A percentile compares a stretch with the other conserved stretches of the same genome.
Evolutionary conservation across 1,140 invertebrate species (phyloP).

Genomic region (Sitophilus oryzae): DNA sequence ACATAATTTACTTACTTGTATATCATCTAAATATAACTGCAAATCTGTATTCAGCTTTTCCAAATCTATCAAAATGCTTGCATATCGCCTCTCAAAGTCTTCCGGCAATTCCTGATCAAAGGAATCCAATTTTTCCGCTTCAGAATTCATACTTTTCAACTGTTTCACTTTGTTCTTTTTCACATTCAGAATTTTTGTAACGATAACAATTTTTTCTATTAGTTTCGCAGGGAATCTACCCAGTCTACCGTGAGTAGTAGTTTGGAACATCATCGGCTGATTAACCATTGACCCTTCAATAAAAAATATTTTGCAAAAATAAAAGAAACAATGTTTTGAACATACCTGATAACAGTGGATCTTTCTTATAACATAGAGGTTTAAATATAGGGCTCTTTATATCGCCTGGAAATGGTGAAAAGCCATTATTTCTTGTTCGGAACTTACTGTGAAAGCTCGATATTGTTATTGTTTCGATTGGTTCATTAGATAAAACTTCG

Average conservation of each 20-base stretch:
- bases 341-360: slow-evolving; percentile 49
- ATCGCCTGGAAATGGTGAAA: slow-evolving; percentile 41
- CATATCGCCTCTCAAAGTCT: slow-evolving; percentile 88
- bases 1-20: slow-evolving; percentile 55
- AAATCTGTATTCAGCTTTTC: slow-evolving; percentile 88
- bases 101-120: slow-evolving; percentile 69
- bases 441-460: slow-evolving; percentile 79
- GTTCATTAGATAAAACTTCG: slow-evolving; percentile 91
- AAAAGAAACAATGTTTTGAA: background rate
- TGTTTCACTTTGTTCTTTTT: slow-evolving; percentile 79
- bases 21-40: slow-evolving; percentile 75
- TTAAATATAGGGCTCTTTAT: slow-evolving; percentile 25
- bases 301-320: slow-evolving; percentile 1
- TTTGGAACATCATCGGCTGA: slow-evolving; percentile 42
- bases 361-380: slow-evolving; percentile 46
- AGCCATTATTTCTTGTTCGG: slow-evolving; percentile 61
- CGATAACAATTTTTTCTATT: slow-evolving; percentile 78
- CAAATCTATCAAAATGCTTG: slow-evolving; percentile 80
- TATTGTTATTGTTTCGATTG: slow-evolving; percentile 83
- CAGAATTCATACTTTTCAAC: slow-evolving; percentile 82
- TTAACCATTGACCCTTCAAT: slow-evolving; percentile 39
- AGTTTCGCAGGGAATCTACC: slow-evolving; percentile 82
- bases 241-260: slow-evolving; percentile 50
- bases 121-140: slow-evolving; percentile 81
- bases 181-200: slow-evolving; percentile 77